Percentiles rank a stretch among this genome's conserved stretches.
Conservation (phyloP, 2,113 vertebrate genomes). For the Oncorhynchus kisutch region DNA sequence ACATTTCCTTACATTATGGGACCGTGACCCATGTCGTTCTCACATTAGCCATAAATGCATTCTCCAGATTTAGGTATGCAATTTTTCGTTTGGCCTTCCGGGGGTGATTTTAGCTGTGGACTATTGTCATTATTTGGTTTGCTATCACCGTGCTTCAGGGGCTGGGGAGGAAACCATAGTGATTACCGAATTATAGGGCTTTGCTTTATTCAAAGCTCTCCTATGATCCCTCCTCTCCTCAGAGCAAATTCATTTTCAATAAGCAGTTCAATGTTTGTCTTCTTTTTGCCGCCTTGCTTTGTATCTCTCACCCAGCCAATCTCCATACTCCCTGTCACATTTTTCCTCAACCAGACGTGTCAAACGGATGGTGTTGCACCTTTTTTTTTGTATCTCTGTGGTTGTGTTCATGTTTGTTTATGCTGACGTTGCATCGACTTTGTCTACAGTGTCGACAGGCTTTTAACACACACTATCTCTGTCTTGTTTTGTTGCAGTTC, state of each 20-base stretch:
- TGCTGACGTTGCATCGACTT: conserved; percentile 6
- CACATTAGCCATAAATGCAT: conserved; percentile 57
- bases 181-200: conserved; percentile 57
- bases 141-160: conserved; percentile 39
- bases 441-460: conserved; percentile 13
- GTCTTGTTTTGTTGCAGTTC: conserved; percentile 76
- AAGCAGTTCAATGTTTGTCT: conserved; percentile 9
- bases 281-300: not conserved
- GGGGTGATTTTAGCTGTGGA: conserved; percentile 45
- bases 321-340: not conserved
- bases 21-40: conserved; percentile 63
- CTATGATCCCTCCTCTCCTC: conserved; percentile 37
- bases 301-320: not conserved
- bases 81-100: conserved; percentile 44
- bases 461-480: conserved; percentile 55
- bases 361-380: not conserved
- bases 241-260: not conserved
- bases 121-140: conserved; percentile 57
- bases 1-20: conserved; percentile 62
- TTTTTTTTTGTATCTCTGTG: not conserved
- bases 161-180: conserved; percentile 33
- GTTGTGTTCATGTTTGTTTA: not conserved
- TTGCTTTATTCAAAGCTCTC: conserved; percentile 50
- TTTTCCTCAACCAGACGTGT: not conserved
- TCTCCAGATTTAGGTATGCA: conserved; percentile 53